Base-by-base conservation (phyloP, 1,140 invertebrate species). In the Palaemon carinicauda region DNA sequence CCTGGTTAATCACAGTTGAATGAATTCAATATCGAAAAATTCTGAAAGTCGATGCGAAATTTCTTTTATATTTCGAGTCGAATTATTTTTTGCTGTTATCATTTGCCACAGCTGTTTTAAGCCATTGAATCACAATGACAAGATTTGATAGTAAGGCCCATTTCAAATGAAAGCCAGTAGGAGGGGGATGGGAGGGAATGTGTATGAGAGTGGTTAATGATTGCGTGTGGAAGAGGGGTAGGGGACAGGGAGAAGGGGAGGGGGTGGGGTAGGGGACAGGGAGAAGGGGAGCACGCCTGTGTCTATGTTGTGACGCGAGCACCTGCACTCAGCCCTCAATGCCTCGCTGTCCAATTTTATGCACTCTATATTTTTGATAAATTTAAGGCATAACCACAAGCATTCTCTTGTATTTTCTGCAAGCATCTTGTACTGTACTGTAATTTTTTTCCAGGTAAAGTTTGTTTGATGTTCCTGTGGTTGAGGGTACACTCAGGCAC, bases 321-420 rank as follows among this genome's bases (percentile, higher is more conserved):
- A 86, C 84, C 84, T 80, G 84, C 84, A 86, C 84, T 71, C 29
- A 50, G 84, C 84, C 84, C 84, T 74, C 77, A 73, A 80, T 73
- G 84, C 84, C 84, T 86, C 84, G 84, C 84, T 86, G 33, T 80
- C 24, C 52, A 65, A 86, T 80, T 86, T 69, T 54, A 73, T 33
- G 84, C 84, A 86, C 84, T 79, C 60, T 83, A n/a, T n/a, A n/a
- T 65, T 50, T 71, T 74, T 80, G 24, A 80, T 54, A 71, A 86
- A 24, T 15, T 52, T 24, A 56, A 33, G 27, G 73, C 75, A 53
- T 3, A 54, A 24, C 69, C 33, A 56, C 50, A 52, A 60, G 24
- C 52, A 71, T 51, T 7, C 50, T 52, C 24, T 27, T 41, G 41
- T 41, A 12, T 41, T 41, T 41, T 41, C 41, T 12, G 41, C 41